These are phyloP conservation scores for Apostichopus parvimensis DNA, from an alignment of 35 echinoderm and acorn worm genomes.

Conservation along the genomic window DNA sequence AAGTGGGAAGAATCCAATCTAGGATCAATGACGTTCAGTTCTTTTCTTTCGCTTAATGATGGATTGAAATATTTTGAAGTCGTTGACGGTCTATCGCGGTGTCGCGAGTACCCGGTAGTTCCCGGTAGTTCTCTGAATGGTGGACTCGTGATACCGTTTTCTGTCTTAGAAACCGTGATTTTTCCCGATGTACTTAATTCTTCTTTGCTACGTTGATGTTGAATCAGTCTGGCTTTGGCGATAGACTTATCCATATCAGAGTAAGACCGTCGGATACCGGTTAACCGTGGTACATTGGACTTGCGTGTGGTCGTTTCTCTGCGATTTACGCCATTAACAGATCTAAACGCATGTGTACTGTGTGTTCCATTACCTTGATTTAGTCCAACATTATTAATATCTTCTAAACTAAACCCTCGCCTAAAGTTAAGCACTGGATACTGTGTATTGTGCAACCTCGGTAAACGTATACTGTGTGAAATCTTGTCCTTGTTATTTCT, in stretches of 20 bases:
- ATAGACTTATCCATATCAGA: slow-evolving; percentile 30
- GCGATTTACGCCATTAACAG: background rate
- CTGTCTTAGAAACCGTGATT: background rate
- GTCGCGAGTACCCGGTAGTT: background rate
- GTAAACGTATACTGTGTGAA: background rate
- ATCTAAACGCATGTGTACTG: background rate
- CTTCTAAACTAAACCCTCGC: background rate
- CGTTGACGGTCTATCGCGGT: slow-evolving; percentile 10
- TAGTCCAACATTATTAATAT: background rate
- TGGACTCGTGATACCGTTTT: slow-evolving; percentile 5
- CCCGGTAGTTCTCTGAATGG: background rate
- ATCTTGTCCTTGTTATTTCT: background rate
- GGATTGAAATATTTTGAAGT: background rate
- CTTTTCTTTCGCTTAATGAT: background rate
- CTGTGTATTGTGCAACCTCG: slow-evolving; percentile 8
- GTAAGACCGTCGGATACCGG: background rate
- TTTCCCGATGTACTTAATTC: background rate
- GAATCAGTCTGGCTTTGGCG: background rate
- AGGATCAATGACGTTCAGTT: background rate
- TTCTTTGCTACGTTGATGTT: background rate
- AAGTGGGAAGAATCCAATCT: background rate
- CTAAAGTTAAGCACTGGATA: slow-evolving; percentile 22
- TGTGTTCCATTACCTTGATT: background rate
- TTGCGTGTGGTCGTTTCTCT: background rate
- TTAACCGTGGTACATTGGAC: background rate